Evolutionary conservation across 92 coral and sea anemone genomes (phyloP).

Genomic region (Phenganax subtilis): DNA sequence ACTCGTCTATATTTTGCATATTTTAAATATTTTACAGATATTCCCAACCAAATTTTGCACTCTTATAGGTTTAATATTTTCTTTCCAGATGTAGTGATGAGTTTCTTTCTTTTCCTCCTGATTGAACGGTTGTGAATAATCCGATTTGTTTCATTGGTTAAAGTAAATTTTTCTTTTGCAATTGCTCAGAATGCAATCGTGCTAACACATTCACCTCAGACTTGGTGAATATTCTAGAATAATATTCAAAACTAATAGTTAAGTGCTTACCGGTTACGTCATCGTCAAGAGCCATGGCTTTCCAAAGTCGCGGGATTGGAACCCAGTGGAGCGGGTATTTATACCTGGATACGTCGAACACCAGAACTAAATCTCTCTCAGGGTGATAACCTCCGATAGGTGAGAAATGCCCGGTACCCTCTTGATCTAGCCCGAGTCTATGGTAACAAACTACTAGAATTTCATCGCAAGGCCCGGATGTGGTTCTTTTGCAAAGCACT

Average conservation of each 20-base stretch:
- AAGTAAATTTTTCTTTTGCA: no score
- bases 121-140: no score
- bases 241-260: no score
- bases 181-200: no score
- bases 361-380: slow-evolving; percentile 63
- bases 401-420: slow-evolving; percentile 77
- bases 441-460: slow-evolving; percentile 45
- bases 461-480: slow-evolving; percentile 1
- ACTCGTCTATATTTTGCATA: no score
- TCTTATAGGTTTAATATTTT: no score
- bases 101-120: background rate
- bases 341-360: slow-evolving; percentile 81
- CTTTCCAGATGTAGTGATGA: no score
- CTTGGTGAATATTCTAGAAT: no score
- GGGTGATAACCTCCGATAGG: slow-evolving; percentile 78
- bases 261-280: slow-evolving; percentile 52
- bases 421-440: slow-evolving; percentile 60
- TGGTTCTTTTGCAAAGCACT: slow-evolving; percentile 28
- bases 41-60: no score
- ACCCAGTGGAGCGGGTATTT: slow-evolving; percentile 92
- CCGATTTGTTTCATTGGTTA: no score
- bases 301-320: slow-evolving; percentile 57
- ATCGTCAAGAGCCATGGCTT: slow-evolving; percentile 66
- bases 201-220: no score
- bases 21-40: no score